These are phyloP conservation scores for Brachionus rubens DNA, from an alignment of 1,140 invertebrate genomes.

Conservation along the genomic window DNA sequence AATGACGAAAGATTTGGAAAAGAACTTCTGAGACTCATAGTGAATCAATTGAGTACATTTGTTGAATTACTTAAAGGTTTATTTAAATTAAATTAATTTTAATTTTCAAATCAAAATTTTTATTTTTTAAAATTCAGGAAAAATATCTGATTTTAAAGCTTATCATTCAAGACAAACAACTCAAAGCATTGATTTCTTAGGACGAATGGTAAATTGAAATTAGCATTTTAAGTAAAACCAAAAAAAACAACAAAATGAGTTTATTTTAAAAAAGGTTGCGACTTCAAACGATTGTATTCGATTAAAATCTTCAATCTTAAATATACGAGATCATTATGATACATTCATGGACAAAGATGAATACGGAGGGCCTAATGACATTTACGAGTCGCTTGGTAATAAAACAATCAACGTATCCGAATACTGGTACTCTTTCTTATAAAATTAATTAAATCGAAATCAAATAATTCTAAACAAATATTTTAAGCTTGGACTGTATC, in stretches of 20 bases:
- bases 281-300: constrained; percentile 41
- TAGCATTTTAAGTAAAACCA: not conserved
- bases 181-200: not conserved
- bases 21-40: constrained; percentile 6
- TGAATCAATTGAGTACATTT: constrained; percentile 5
- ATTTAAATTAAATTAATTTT: not conserved
- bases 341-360: constrained; percentile 43
- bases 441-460: not conserved
- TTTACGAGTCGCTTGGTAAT: constrained; percentile 8
- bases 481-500: constrained; percentile 22
- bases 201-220: not conserved
- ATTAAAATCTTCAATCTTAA: constrained; percentile 3
- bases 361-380: constrained; percentile 25
- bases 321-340: constrained; percentile 4
- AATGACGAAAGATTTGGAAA: constrained; percentile 15
- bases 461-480: too few species aligned
- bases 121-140: not conserved
- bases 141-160: constrained; percentile 1
- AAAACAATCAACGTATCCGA: constrained; percentile 22
- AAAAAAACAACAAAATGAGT: not conserved
- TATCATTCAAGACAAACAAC: constrained; percentile 21
- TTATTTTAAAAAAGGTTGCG: not conserved
- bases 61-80: not conserved
- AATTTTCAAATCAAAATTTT: not conserved
- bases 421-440: not conserved